These are phyloP conservation scores for Drosophila nannoptera DNA, from an alignment of 1,140 invertebrate species.

Conservation along the genomic window DNA sequence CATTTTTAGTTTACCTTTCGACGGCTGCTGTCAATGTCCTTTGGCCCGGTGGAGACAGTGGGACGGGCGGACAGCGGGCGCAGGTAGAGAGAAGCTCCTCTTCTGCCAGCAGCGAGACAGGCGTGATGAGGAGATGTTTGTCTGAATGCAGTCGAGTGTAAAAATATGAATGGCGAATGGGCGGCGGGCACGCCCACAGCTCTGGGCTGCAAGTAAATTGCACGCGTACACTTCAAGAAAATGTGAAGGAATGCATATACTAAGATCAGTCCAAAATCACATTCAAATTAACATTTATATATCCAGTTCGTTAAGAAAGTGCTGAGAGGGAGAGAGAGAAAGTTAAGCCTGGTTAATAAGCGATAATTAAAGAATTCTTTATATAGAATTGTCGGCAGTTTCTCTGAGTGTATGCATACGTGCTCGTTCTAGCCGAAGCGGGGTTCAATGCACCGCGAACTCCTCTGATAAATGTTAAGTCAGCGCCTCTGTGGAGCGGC, in stretches of 20 bases:
- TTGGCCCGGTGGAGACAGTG: slow-evolving; percentile 13
- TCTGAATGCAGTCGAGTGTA: slow-evolving; percentile 67
- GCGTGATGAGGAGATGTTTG: slow-evolving; percentile 35
- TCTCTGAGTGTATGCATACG: slow-evolving; percentile 3
- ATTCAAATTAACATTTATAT: no score
- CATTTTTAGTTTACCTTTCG: slow-evolving; percentile 63
- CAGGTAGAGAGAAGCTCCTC: slow-evolving; percentile 1
- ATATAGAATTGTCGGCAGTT: not conserved
- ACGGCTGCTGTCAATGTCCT: slow-evolving; percentile 62
- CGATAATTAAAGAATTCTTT: no score
- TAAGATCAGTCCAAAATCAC: not conserved
- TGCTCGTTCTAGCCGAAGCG: slow-evolving; percentile 16
- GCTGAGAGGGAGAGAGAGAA: no score
- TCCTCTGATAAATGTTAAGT: slow-evolving; percentile 68
- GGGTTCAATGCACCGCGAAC: slow-evolving; percentile 64
- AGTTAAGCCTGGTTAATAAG: no score
- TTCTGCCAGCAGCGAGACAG: slow-evolving; percentile 1
- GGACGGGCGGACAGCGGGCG: not conserved
- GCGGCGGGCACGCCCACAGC: slow-evolving; percentile 54
- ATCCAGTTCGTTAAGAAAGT: no score
- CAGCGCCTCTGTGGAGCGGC: slow-evolving; percentile 40
- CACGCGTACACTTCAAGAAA: slow-evolving; percentile 27
- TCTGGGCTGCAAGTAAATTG: slow-evolving; percentile 61
- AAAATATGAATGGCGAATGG: slow-evolving; percentile 72
- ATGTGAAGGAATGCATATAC: not conserved